Evolutionary conservation across 2,888 invertebrate species (phyloP), one percentile per base, ranked within the genome.

Genomic region (Acanthosoma haemorrhoidale): DNA sequence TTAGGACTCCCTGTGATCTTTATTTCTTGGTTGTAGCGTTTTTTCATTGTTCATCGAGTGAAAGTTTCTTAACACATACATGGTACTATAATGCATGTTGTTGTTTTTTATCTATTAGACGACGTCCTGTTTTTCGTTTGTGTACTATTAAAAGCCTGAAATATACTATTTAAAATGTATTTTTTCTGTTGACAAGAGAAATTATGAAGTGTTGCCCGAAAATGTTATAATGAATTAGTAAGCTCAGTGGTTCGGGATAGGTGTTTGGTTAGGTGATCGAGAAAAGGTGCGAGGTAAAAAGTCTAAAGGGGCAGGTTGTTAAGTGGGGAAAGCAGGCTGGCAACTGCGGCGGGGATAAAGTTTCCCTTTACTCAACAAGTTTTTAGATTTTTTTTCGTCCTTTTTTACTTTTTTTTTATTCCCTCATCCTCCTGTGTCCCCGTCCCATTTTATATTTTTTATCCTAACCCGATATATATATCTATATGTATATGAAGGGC

Each of bases 221-320:
- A 51, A 51, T 25, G 51, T 25, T n/a, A 21, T 25, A 51, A 25
- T 25, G 51, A 51, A 51, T 51, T 51, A 51, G 13, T 51, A 51
- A 51, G 51, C 51, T 29, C 51, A 51, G 51, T 51, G 51, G 51
- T 51, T 51, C 29, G 18, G 51, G 51, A 51, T 51, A 25, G 25
- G 1, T 51, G 51, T 51, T 25, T 21, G 25, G 51, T 51, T 25
- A 25, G 51, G 51, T 25, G 51, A 51, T 51, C 29, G 51, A 25
- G 51, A 51, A 51, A 51, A 51, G 51, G 51, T 51, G 51, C 29
- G 51, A 51, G 29, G 51, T 61, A 61, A 61, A 61, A 61, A 61
- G 34, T 61, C 36, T 38, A 61, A 41, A 61, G 61, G 36, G 61
- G 61, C 61, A 36, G 61, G 61, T 61, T 61, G 32, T 38, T 25